Conservation (phyloP, 2,888 invertebrate species). For the Clistopyga incitator region DNA sequence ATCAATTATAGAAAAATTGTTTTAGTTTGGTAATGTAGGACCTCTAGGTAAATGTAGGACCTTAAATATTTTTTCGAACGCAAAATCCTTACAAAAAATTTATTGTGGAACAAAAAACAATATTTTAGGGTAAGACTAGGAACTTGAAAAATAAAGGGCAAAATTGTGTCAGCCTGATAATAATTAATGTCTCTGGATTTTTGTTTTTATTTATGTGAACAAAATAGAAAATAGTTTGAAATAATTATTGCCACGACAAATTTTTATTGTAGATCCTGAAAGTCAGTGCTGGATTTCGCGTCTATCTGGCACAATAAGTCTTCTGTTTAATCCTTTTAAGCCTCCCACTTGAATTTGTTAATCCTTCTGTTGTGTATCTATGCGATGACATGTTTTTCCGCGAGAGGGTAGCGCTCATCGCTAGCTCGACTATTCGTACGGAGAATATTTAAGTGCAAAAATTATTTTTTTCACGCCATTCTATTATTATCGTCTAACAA, state of each 20-base stretch:
- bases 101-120: no score
- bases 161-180: no score
- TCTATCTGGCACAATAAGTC: constrained; percentile 4
- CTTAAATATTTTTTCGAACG: no score
- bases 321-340: constrained; percentile 15
- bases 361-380: constrained; percentile 1
- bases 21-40: no score
- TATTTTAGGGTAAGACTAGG: no score
- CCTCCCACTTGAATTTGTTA: constrained; percentile 19
- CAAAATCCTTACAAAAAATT: no score
- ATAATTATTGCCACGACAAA: neutral
- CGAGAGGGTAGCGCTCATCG: neutral
- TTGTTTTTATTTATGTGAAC: neutral
- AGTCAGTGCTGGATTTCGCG: neutral
- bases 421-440: neutral
- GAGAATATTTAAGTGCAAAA: neutral
- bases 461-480: neutral
- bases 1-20: no score
- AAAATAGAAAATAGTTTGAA: neutral
- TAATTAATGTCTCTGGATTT: neutral
- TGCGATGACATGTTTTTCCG: neutral
- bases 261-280: neutral
- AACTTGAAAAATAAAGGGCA: no score
- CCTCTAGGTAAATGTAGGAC: no score
- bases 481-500: neutral